Percentiles rank a stretch among this genome's conserved stretches.
Evolutionary conservation across 2,888 invertebrate genomes (phyloP).

Genomic region (Bhutanitis thaidina): DNA sequence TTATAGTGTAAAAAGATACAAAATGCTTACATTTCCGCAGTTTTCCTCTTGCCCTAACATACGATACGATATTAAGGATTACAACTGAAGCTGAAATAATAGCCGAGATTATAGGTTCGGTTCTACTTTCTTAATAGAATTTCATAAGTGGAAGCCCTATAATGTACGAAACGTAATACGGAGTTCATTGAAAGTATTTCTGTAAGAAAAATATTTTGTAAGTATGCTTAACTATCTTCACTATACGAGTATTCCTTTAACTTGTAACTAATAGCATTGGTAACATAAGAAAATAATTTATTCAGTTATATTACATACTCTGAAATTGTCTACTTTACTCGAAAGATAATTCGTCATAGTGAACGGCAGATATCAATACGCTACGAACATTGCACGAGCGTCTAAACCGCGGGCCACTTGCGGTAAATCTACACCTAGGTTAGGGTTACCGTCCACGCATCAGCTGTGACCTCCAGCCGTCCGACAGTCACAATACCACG

Average conservation of each 20-base stretch:
- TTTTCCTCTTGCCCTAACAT: background rate
- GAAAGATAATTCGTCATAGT: conserved; percentile 28
- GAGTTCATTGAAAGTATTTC: background rate
- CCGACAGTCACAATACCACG: conserved; percentile 16
- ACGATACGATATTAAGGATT: conserved; percentile 7
- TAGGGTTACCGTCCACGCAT: conserved; percentile 55
- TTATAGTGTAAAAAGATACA: no score
- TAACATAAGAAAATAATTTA: no score
- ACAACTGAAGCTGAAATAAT: conserved; percentile 1
- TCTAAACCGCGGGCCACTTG: conserved; percentile 48
- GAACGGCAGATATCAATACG: conserved; percentile 36
- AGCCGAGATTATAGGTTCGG: conserved; percentile 8
- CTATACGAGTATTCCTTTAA: no score
- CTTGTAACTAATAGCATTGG: no score
- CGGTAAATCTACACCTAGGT: conserved; percentile 50
- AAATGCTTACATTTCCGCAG: no score
- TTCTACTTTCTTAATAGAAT: conserved; percentile 11
- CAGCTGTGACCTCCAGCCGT: conserved; percentile 49
- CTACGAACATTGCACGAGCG: conserved; percentile 53
- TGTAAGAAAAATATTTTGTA: no score
- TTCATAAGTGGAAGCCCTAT: conserved; percentile 9
- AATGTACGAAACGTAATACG: background rate
- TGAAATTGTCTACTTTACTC: no score
- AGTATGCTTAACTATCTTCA: no score
- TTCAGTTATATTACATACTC: no score